Conservation (phyloP, 2,113 vertebrate species). For the Eolophus roseicapilla region DNA sequence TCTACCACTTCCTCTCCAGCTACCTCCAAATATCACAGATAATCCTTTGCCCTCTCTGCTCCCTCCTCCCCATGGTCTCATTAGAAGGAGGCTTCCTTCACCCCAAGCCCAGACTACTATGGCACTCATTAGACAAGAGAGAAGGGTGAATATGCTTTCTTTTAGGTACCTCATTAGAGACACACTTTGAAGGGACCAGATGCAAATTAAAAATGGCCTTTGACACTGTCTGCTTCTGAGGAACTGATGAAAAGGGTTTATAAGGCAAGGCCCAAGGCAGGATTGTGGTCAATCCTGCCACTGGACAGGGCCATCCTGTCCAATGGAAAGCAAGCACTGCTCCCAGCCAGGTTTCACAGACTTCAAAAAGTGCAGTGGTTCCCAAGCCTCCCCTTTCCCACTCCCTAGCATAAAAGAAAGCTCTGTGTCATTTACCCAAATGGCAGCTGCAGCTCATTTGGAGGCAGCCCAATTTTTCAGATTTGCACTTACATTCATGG, state of each 20-base stretch:
- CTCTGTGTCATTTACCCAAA: neutral
- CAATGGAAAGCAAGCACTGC: neutral
- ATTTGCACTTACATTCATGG: neutral
- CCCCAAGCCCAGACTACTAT: neutral
- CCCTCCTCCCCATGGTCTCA: neutral
- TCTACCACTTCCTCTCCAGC: neutral
- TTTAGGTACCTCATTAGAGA: neutral
- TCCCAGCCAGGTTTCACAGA: fast-evolving
- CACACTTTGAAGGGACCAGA: neutral
- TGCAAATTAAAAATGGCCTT: neutral
- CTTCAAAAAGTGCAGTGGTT: fast-evolving
- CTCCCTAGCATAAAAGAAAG: neutral
- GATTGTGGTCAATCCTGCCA: too few species aligned
- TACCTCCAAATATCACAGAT: neutral
- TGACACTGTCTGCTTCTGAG: neutral
- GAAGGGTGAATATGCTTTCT: neutral
- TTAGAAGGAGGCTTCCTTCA: neutral
- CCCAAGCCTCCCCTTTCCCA: neutral
- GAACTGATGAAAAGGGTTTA: neutral
- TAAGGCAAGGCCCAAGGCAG: neutral
- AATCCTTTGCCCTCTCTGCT: neutral
- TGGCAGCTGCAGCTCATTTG: neutral
- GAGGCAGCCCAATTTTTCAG: neutral
- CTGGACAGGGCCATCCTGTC: too few species aligned
- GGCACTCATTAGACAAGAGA: fast-evolving